These are phyloP conservation scores for Camponotus vicinus DNA, from an alignment of 1,140 invertebrate species.

Conservation along the genomic window DNA sequence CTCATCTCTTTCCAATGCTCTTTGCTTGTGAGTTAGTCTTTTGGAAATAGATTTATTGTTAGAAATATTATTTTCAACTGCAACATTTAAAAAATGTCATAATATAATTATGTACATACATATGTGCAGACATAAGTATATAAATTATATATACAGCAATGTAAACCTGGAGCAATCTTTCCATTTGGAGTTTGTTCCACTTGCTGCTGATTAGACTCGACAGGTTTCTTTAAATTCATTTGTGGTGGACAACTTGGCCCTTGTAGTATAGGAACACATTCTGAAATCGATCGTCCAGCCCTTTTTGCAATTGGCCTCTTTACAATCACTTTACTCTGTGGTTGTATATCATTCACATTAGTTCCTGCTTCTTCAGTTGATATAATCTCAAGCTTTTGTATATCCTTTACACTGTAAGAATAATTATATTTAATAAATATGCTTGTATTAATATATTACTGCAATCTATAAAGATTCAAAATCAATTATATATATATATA, in stretches of 20 bases:
- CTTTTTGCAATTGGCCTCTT: slow-evolving; percentile 87
- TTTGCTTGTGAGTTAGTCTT: slow-evolving; percentile 79
- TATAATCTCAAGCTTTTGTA: slow-evolving; percentile 88
- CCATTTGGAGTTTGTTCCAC: slow-evolving; percentile 81
- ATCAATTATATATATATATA: too few relatives aligned
- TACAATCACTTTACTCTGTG: slow-evolving; percentile 86
- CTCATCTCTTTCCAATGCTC: slow-evolving; percentile 86
- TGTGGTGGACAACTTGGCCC: slow-evolving; percentile 64
- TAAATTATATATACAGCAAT: slow-evolving; percentile 73
- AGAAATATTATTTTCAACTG: slow-evolving; percentile 60
- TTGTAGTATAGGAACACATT: slow-evolving; percentile 80
- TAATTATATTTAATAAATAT: not conserved
- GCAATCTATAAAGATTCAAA: too few relatives aligned
- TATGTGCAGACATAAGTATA: not conserved
- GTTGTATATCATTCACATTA: slow-evolving; percentile 75
- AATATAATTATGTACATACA: not conserved
- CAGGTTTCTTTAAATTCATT: slow-evolving; percentile 76
- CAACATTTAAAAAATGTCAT: slow-evolving; percentile 40
- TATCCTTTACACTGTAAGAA: slow-evolving; percentile 88
- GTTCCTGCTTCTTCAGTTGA: slow-evolving; percentile 84
- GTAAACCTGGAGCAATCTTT: slow-evolving; percentile 79
- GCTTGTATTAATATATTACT: too few relatives aligned
- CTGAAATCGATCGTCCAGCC: slow-evolving; percentile 85
- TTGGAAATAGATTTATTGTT: slow-evolving; percentile 76
- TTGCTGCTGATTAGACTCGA: slow-evolving; percentile 68